Percentiles rank a stretch among this genome's conserved stretches.
phyloP scores from a whole-genome alignment of 2,797 vertebrate species.

The Varecia variegata region DNA sequence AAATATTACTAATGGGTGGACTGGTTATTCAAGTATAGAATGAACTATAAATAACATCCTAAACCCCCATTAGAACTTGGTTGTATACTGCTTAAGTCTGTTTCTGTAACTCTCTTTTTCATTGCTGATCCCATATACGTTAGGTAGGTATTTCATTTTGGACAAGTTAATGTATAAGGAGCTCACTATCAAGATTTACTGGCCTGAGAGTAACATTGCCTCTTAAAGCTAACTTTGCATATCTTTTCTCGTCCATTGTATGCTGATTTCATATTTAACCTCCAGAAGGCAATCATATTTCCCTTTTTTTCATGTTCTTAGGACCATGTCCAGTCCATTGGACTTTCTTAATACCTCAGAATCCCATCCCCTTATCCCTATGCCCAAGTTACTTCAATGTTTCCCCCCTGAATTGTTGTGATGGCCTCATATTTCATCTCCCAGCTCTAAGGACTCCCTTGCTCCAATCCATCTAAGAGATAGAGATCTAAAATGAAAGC shows the following conservation, averaged over 20 bases:
- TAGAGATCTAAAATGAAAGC: slow-evolving; percentile 35
- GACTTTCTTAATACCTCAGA: background rate
- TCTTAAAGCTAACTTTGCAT: background rate
- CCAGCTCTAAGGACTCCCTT: background rate
- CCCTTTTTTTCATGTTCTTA: background rate
- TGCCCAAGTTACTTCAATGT: background rate
- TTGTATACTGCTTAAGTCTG: background rate
- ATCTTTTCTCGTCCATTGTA: background rate
- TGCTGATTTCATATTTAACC: background rate
- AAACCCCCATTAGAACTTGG: background rate
- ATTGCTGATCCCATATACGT: background rate
- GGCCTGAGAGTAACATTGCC: background rate
- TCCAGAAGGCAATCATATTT: background rate
- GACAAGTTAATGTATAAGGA: background rate
- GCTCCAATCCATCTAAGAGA: background rate
- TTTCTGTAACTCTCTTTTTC: background rate
- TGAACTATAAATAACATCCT: slow-evolving; percentile 22
- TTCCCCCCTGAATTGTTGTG: background rate
- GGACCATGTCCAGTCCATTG: background rate
- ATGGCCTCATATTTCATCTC: background rate
- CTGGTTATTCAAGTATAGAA: slow-evolving; percentile 6
- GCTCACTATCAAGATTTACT: background rate
- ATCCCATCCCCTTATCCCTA: background rate
- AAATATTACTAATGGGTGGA: background rate
- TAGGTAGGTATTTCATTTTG: background rate